phyloP scores from a whole-genome alignment of 2,113 vertebrate genomes.

The Labrus mixtus region DNA sequence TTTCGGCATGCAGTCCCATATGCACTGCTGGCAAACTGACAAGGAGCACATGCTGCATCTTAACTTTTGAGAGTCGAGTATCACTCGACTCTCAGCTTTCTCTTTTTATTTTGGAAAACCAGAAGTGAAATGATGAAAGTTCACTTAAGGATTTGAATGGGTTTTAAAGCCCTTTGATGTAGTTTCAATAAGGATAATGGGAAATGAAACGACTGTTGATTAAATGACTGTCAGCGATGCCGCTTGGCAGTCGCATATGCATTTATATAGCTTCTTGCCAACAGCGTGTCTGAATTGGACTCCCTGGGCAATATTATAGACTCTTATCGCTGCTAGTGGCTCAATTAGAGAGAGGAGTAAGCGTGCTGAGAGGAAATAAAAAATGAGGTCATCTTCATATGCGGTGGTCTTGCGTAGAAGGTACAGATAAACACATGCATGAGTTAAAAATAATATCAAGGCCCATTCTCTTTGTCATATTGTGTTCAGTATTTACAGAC shows the following conservation, averaged over 20 bases:
- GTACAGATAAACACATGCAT: not conserved
- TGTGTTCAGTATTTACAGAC: constrained; percentile 19
- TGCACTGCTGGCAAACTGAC: constrained; percentile 9
- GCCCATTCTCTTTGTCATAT: not conserved
- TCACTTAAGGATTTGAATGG: constrained; percentile 13
- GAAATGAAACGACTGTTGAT: constrained; percentile 46
- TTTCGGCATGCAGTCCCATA: constrained; percentile 17
- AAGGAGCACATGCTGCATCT: constrained; percentile 29
- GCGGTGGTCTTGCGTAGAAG: not conserved
- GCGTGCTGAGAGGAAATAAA: constrained; percentile 42
- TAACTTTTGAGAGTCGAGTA: constrained; percentile 3
- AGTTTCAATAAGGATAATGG: constrained; percentile 36
- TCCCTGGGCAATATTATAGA: constrained; percentile 56
- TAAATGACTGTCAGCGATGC: constrained; percentile 33
- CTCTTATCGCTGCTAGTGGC: constrained; percentile 46
- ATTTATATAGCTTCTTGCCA: constrained; percentile 41
- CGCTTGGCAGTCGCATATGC: constrained; percentile 38
- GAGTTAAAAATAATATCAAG: not conserved
- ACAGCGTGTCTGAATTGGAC: constrained; percentile 31
- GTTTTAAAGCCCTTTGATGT: constrained; percentile 46
- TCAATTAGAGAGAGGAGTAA: constrained; percentile 32
- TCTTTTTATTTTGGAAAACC: constrained; percentile 15
- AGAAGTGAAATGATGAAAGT: constrained; percentile 24
- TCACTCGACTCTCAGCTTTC: not conserved
- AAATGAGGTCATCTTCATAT: constrained; percentile 4